Evolutionary conservation across 2,113 vertebrate species (phyloP), one percentile per base, ranked within the genome.

Genomic region (Mirza zaza): DNA sequence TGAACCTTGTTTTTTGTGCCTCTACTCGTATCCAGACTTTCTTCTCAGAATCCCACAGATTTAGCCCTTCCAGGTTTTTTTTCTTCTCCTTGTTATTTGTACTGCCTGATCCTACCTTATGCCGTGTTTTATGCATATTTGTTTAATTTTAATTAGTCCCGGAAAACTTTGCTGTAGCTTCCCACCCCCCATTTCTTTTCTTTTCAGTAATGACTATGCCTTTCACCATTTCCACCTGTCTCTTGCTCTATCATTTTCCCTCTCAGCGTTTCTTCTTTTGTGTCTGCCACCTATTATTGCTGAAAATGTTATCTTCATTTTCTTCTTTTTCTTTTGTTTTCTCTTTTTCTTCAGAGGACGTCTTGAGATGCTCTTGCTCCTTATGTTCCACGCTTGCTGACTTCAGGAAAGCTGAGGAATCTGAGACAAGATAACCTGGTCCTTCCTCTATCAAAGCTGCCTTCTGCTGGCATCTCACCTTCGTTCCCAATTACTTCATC

Each of bases 11-110:
- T 65, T 95, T 82, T 92, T 87, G 36, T 86, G 71, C 42, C 15
- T 95, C 48, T 32, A 65, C 75, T 76, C 34, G 42, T 48, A 32
- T 90, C 71, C 95, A 81, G 57, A 95, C 93, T 95, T 90, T 92
- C 55, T 73, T 65, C 70, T 87, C 67, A 84, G 42, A 96, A 70
- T 80, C 42, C 6, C 67, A 88, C 70, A 96, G 94, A 82, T 84
- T 81, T 82, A 90, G 20, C 32, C 39, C 42, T 85, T 67, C 73
- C 32, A 27, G 25, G 1, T 2, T 45, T 45, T 50, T 59, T 36
- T 50, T 50, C 42, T 70, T 1, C 15, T 81, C 55, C 29, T 86
- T 90, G 32, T 81, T 95, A 63, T 89, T 59, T 63, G 68, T 57
- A 92, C 96, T 94, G 45, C 57, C 34, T 94, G 18, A 92, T 77